phyloP scores from a whole-genome alignment of 2,888 invertebrate genomes.

The Tetranychus piercei region DNA sequence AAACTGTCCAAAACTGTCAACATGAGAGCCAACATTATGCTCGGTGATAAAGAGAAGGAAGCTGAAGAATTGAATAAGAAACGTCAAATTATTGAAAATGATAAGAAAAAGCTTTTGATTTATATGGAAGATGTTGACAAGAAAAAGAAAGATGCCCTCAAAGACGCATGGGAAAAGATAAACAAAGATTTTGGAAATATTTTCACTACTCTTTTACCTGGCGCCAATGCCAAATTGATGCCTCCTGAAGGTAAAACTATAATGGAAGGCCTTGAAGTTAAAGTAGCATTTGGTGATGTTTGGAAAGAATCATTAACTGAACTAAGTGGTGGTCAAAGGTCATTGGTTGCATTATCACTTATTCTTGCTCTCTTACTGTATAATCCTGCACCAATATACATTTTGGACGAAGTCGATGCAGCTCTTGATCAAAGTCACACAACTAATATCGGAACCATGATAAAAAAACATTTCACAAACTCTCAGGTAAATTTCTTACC shows the following conservation, averaged over 20 bases:
- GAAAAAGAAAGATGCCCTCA: constrained; percentile 64
- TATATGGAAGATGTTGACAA: constrained; percentile 74
- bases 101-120: constrained; percentile 50
- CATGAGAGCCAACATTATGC: constrained; percentile 63
- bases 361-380: constrained; percentile 88
- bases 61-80: constrained; percentile 51
- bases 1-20: constrained; percentile 53
- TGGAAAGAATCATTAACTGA: constrained; percentile 94
- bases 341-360: constrained; percentile 82
- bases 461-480: constrained; percentile 66
- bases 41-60: constrained; percentile 68
- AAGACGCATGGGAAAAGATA: constrained; percentile 61
- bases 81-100: constrained; percentile 50
- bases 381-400: constrained; percentile 93
- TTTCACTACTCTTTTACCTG: constrained; percentile 72
- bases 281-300: constrained; percentile 57
- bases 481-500: constrained; percentile 48
- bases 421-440: constrained; percentile 94
- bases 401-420: constrained; percentile 96
- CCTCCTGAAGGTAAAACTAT: constrained; percentile 54
- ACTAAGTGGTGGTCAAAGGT: constrained; percentile 84
- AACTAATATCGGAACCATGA: constrained; percentile 92
- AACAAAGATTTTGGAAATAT: constrained; percentile 86
- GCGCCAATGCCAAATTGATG: constrained; percentile 65
- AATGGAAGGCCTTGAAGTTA: constrained; percentile 67